These are phyloP conservation scores for Tyria jacobaeae DNA, from an alignment of 2,888 invertebrate species.

Conservation along the genomic window DNA sequence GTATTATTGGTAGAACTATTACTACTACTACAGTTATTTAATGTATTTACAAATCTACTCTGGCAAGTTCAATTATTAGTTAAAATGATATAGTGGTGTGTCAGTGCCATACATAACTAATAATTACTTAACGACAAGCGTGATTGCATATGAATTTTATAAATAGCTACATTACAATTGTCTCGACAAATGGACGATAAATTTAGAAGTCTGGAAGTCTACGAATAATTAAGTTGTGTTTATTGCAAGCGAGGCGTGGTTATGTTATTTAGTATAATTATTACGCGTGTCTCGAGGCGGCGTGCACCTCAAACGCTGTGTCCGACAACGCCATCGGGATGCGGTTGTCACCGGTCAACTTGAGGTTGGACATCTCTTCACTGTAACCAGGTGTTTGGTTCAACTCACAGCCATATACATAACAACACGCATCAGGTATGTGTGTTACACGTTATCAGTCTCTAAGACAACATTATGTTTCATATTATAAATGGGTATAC, in stretches of 20 bases:
- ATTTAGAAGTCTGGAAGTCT: conserved; percentile 21
- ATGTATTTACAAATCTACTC: conserved; percentile 19
- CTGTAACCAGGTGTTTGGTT: conserved; percentile 73
- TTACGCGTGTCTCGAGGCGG: conserved; percentile 84
- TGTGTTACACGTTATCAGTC: conserved; percentile 12
- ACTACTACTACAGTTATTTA: background rate
- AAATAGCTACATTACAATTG: conserved; percentile 27
- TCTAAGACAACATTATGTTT: background rate
- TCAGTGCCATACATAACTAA: conserved; percentile 30
- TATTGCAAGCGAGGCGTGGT: conserved; percentile 62
- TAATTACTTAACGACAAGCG: conserved; percentile 39
- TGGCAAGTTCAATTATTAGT: conserved; percentile 17
- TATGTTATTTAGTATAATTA: conserved; percentile 58
- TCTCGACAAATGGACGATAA: conserved; percentile 17
- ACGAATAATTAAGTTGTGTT: conserved; percentile 43
- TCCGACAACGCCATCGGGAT: conserved; percentile 84
- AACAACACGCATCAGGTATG: conserved; percentile 20
- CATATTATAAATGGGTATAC: conserved; percentile 10
- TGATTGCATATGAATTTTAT: conserved; percentile 32
- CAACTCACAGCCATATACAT: conserved; percentile 38
- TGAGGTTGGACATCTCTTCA: conserved; percentile 85
- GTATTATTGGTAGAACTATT: background rate
- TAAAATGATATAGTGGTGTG: conserved; percentile 1
- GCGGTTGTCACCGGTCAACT: conserved; percentile 82
- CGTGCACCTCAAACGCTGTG: conserved; percentile 85